Evolutionary conservation across 2,888 invertebrate genomes (phyloP).

Genomic region (Agonopterix arenella): DNA sequence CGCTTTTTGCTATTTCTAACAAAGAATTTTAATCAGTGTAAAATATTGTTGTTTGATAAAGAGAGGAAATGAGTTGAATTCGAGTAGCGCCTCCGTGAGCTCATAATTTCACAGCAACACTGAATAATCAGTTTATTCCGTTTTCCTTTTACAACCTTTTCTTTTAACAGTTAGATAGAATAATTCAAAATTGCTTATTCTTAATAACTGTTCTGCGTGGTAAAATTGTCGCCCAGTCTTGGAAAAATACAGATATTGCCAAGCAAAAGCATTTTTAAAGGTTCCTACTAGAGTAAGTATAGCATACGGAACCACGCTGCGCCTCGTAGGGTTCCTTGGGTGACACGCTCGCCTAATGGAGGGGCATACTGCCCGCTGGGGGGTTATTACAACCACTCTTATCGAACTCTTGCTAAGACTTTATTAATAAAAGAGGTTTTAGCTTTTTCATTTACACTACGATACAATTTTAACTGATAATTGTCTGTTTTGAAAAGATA

Average conservation of each 20-base stretch:
- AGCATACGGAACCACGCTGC: conserved; percentile 42
- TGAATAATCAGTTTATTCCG: no score
- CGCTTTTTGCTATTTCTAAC: conserved; percentile 24
- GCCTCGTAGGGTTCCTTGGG: conserved; percentile 49
- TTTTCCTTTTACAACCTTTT: no score
- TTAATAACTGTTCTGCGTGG: no score
- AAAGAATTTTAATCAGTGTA: conserved; percentile 14
- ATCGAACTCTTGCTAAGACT: conserved; percentile 50
- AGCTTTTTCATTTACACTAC: conserved; percentile 27
- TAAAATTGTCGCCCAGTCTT: conserved; percentile 9
- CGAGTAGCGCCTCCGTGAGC: not conserved
- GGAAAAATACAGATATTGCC: conserved; percentile 16
- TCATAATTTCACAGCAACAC: not conserved
- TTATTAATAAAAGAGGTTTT: conserved; percentile 48
- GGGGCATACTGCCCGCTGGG: conserved; percentile 41
- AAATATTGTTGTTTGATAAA: not conserved
- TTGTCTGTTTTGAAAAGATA: not conserved
- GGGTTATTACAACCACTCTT: conserved; percentile 55
- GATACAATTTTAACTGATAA: conserved; percentile 17
- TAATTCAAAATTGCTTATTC: no score
- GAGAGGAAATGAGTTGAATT: not conserved
- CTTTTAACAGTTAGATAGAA: no score
- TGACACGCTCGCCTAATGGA: conserved; percentile 63
- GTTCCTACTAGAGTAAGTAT: conserved; percentile 24
- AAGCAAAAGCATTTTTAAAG: conserved; percentile 32